Evolutionary conservation across 2,888 invertebrate genomes (phyloP).

Genomic region (Corythucha ciliata): DNA sequence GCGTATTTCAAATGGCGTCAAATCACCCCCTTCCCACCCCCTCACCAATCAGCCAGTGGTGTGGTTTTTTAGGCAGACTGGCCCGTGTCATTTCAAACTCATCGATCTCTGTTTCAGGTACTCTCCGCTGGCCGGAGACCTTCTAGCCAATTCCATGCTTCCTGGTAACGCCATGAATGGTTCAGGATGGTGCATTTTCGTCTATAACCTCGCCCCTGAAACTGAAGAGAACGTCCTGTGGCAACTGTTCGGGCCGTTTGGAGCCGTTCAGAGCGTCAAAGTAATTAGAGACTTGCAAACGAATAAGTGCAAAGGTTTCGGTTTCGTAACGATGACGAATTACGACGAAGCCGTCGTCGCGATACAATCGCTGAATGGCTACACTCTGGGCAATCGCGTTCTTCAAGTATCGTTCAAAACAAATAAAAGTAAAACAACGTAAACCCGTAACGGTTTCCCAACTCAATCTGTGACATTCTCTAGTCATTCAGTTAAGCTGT

Average conservation of each 20-base stretch:
- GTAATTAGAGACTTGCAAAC: conserved; percentile 91
- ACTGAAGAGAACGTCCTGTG: conserved; percentile 85
- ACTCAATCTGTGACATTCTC: conserved; percentile 28
- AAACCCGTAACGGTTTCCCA: conserved; percentile 27
- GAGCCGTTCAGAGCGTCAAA: conserved; percentile 94
- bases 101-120: conserved; percentile 52
- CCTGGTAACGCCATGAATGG: conserved; percentile 78
- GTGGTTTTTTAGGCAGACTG: too few species aligned
- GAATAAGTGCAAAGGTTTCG: conserved; percentile 97
- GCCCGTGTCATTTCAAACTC: too few species aligned
- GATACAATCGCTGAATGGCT: conserved; percentile 92
- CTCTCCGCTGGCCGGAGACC: conserved; percentile 73
- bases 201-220: conserved; percentile 84
- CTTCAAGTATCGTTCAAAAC: conserved; percentile 97
- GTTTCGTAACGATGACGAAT: conserved; percentile 97
- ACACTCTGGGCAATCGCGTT: conserved; percentile 87
- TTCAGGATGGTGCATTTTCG: conserved; percentile 87
- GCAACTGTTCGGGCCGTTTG: conserved; percentile 95
- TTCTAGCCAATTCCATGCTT: conserved; percentile 67
- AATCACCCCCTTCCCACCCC: too few species aligned
- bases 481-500: conserved; percentile 32
- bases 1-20: too few species aligned
- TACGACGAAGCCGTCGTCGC: conserved; percentile 95
- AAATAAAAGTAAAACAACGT: conserved; percentile 55
- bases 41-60: too few species aligned